A percentile compares a stretch with the other conserved stretches of the same genome.
These are phyloP conservation scores for Phainopepla nitens DNA, from an alignment of 2,113 vertebrate genomes.

Conservation along the genomic window DNA sequence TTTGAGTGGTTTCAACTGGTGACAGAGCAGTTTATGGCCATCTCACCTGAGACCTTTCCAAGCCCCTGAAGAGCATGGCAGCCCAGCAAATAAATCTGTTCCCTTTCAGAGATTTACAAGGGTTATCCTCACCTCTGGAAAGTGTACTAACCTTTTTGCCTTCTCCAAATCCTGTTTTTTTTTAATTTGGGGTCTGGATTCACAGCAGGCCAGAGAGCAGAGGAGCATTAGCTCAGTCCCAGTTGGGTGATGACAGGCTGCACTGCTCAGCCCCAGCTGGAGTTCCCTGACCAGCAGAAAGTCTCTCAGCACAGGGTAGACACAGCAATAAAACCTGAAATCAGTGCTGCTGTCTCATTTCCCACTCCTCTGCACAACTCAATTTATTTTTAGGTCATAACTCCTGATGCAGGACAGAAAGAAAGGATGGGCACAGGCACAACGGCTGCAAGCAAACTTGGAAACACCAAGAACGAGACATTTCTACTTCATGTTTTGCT, in stretches of 20 bases:
- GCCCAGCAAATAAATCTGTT: background rate
- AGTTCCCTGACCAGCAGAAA: background rate
- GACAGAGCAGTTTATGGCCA: background rate
- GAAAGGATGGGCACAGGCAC: background rate
- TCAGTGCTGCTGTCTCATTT: fast-evolving
- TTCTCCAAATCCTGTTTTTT: background rate
- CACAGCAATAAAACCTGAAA: background rate
- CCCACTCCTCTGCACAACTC: background rate
- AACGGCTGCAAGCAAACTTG: background rate
- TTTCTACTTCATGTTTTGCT: background rate
- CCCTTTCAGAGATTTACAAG: background rate
- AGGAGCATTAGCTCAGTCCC: background rate
- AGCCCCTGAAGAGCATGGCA: background rate
- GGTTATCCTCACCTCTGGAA: background rate
- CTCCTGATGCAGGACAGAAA: background rate
- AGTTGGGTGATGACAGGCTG: background rate
- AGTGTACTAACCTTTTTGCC: background rate
- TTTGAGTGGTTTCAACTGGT: background rate
- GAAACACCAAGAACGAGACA: background rate
- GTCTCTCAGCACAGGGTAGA: background rate
- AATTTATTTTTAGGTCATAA: background rate
- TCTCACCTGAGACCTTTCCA: background rate
- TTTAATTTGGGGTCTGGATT: background rate
- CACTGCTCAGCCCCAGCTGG: background rate
- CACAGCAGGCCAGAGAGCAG: background rate